These are phyloP conservation scores for Lobophora halterata DNA, from an alignment of 2,888 invertebrate species.

Conservation along the genomic window DNA sequence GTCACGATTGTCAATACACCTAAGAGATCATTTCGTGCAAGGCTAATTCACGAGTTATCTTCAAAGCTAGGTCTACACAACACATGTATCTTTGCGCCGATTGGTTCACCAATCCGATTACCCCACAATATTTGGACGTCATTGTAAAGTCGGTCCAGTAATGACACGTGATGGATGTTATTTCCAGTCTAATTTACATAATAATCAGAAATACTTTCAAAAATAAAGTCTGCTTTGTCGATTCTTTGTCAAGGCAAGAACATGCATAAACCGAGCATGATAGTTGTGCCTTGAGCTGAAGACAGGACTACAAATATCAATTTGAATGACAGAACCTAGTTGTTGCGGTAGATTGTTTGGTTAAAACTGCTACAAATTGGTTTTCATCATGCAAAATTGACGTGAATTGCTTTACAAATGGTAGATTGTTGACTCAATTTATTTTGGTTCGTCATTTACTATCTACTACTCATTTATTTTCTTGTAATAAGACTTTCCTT, in stretches of 20 bases:
- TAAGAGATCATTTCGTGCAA: constrained; percentile 44
- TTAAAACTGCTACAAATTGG: constrained; percentile 14
- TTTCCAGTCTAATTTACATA: too few species aligned
- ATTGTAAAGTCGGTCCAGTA: too few species aligned
- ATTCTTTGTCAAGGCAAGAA: not conserved
- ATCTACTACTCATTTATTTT: too few species aligned
- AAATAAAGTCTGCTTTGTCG: constrained; percentile 1
- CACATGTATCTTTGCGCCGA: constrained; percentile 2
- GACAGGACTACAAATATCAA: constrained; percentile 8
- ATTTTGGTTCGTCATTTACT: too few species aligned
- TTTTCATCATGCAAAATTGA: not conserved
- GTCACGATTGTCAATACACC: constrained; percentile 30
- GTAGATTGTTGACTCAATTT: not conserved
- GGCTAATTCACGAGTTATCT: constrained; percentile 45
- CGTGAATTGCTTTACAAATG: not conserved
- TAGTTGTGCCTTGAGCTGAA: constrained; percentile 2
- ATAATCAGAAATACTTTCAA: too few species aligned
- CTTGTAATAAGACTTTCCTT: too few species aligned
- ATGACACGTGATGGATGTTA: too few species aligned
- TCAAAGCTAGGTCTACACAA: constrained; percentile 51
- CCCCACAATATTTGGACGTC: too few species aligned
- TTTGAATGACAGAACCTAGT: constrained; percentile 7
- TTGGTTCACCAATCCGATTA: not conserved
- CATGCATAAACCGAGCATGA: constrained; percentile 2
- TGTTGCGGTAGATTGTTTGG: constrained; percentile 10